Evolutionary conservation across 2,113 vertebrate species (phyloP).

Genomic region (Rhinopomastus cyanomelas): DNA sequence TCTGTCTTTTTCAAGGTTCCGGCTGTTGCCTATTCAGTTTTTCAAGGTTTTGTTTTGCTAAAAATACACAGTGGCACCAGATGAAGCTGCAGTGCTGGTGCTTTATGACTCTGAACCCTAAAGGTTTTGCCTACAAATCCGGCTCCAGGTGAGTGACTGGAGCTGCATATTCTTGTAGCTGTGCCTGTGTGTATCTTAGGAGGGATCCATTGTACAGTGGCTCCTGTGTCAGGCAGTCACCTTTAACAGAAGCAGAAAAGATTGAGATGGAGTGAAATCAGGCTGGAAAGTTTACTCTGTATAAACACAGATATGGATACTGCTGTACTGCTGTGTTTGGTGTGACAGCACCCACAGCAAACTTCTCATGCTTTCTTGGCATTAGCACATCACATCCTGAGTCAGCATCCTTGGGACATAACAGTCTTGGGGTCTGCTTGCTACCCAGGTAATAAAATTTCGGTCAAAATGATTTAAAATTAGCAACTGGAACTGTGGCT

Average conservation of each 20-base stretch:
- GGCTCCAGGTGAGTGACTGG: fast-evolving
- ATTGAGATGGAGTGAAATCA: neutral
- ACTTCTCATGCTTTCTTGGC: neutral
- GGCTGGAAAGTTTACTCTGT: neutral
- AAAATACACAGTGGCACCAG: neutral
- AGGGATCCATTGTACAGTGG: neutral
- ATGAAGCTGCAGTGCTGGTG: neutral
- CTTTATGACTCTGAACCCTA: neutral
- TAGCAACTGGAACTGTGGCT: neutral
- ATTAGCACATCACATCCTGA: neutral
- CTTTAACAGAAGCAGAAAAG: neutral
- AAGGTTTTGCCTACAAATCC: neutral
- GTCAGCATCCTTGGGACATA: neutral
- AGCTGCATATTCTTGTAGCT: neutral
- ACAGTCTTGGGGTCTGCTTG: neutral
- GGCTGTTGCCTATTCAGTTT: neutral
- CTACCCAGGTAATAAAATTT: neutral
- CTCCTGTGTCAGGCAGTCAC: neutral
- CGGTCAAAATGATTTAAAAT: neutral
- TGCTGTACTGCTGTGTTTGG: neutral
- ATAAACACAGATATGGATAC: neutral
- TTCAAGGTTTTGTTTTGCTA: neutral
- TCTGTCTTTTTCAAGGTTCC: neutral
- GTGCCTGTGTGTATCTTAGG: neutral
- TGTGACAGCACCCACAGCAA: neutral